phyloP scores from a whole-genome alignment of 2,797 vertebrate genomes.

The Spatula clypeata region DNA sequence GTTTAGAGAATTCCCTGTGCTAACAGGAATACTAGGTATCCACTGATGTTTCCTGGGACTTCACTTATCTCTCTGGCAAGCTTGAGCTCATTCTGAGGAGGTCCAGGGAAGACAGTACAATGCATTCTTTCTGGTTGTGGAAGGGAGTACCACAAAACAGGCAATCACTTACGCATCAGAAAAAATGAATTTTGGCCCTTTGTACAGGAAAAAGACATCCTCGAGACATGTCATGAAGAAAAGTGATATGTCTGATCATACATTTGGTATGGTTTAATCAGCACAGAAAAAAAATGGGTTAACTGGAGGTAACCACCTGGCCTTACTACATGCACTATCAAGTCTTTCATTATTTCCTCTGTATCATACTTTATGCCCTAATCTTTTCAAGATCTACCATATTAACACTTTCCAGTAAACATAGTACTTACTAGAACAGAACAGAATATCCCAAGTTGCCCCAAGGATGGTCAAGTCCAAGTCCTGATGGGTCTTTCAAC shows the following conservation, averaged over 20 bases:
- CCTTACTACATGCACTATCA: not conserved
- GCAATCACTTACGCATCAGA: not conserved
- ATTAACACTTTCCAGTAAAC: not conserved
- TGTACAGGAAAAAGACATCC: not conserved
- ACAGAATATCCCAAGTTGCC: no score
- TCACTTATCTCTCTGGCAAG: not conserved
- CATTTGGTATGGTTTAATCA: not conserved
- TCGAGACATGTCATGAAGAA: not conserved
- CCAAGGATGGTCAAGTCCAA: not conserved
- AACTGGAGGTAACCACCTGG: not conserved
- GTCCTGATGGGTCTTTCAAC: not conserved
- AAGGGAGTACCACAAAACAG: not conserved
- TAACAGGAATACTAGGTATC: not conserved
- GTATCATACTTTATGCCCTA: not conserved
- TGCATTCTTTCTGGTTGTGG: not conserved
- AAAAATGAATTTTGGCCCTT: not conserved
- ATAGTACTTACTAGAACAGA: not conserved
- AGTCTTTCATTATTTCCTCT: not conserved
- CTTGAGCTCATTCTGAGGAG: not conserved
- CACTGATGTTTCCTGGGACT: not conserved
- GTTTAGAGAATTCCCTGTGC: not conserved
- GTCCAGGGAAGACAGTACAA: not conserved
- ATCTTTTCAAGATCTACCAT: not conserved
- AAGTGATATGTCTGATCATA: not conserved
- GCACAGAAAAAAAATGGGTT: not conserved